Percentiles rank a stretch among this genome's conserved stretches.
Conservation (phyloP, 2,888 invertebrate genomes). For the Drosophila mayaguana region DNA sequence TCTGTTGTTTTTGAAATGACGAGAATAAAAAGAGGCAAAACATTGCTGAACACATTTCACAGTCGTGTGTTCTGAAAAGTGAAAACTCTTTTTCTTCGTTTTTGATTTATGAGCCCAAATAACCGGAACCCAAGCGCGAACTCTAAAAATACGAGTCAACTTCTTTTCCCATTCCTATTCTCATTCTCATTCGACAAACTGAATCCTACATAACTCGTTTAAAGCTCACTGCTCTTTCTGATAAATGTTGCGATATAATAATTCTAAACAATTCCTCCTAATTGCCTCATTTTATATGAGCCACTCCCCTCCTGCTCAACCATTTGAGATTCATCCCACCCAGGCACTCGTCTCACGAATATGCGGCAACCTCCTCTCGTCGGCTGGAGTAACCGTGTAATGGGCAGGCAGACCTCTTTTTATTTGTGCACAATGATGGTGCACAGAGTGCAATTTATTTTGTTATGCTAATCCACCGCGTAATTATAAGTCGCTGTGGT, state of each 20-base stretch:
- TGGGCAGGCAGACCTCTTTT: conserved; percentile 1
- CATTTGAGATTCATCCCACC: conserved; percentile 11
- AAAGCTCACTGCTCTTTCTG: too few relatives aligned
- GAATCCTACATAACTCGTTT: too few relatives aligned
- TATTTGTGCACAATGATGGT: conserved; percentile 12
- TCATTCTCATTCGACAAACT: too few relatives aligned
- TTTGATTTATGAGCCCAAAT: conserved; percentile 71
- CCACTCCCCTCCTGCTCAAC: too few relatives aligned
- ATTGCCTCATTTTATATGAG: not conserved
- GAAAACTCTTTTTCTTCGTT: conserved; percentile 15
- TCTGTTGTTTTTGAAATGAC: conserved; percentile 6
- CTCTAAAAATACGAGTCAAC: not conserved
- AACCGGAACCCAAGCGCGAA: conserved; percentile 57
- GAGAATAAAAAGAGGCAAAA: conserved; percentile 23
- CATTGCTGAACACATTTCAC: conserved; percentile 52
- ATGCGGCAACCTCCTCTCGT: not conserved
- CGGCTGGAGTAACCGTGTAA: not conserved
- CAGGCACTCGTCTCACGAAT: conserved; percentile 7
- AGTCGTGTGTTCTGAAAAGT: conserved; percentile 35
- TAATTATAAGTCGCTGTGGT: conserved; percentile 46
- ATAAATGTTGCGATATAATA: too few relatives aligned
- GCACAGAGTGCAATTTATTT: conserved; percentile 52
- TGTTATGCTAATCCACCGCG: conserved; percentile 59
- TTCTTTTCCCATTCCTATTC: too few relatives aligned
- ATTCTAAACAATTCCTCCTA: not conserved